A percentile compares a stretch with the other conserved stretches of the same genome.
These are phyloP conservation scores for Parnassius mnemosyne DNA, from an alignment of 2,888 invertebrate species.

Conservation along the genomic window DNA sequence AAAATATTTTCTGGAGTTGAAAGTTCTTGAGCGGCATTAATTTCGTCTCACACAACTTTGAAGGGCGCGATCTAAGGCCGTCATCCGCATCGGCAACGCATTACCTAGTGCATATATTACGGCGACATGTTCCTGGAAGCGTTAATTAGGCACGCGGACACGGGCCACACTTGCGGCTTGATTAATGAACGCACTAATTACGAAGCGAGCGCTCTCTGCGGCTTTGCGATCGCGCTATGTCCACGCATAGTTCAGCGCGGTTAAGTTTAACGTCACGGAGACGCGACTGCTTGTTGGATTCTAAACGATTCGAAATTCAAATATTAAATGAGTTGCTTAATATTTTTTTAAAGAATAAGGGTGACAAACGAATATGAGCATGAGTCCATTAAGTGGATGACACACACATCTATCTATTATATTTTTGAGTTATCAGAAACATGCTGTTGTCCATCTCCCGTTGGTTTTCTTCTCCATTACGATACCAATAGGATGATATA, in stretches of 20 bases:
- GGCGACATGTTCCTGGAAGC: slow-evolving; percentile 39
- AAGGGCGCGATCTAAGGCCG: not conserved
- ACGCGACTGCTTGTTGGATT: not conserved
- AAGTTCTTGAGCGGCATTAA: no score
- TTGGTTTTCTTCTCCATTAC: no score
- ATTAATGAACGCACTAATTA: slow-evolving; percentile 62
- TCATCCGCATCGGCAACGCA: slow-evolving; percentile 12
- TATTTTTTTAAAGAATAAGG: no score
- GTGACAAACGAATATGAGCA: no score
- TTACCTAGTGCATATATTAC: slow-evolving; percentile 32
- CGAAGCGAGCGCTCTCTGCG: slow-evolving; percentile 21
- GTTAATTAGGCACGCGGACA: slow-evolving; percentile 43
- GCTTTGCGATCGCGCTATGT: not conserved
- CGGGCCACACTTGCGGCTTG: slow-evolving; percentile 51
- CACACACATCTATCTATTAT: no score
- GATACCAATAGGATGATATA: no score
- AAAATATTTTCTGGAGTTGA: not conserved
- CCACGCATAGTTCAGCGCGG: not conserved
- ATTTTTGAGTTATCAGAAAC: no score
- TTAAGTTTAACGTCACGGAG: not conserved
- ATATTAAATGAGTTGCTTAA: no score
- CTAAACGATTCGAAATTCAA: no score
- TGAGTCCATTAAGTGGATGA: no score
- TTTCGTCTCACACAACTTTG: not conserved
- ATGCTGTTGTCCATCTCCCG: no score